These are phyloP conservation scores for Epizoanthus stellaris DNA, from an alignment of 92 coral and sea anemone species.

Conservation along the genomic window DNA sequence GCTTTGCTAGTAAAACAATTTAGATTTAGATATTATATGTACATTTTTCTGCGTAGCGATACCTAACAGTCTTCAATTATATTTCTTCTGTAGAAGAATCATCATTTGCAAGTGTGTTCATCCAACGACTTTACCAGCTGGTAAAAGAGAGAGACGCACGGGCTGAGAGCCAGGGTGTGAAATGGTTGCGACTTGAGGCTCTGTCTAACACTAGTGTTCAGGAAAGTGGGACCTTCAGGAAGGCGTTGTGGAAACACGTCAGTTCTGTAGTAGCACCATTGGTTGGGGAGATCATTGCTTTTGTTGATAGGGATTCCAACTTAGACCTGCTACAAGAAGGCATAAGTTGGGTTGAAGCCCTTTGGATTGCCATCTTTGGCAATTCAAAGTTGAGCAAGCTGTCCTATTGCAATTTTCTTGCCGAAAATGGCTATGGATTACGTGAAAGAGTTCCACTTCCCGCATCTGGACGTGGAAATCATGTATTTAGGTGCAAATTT, in stretches of 20 bases:
- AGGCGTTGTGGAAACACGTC: conserved; percentile 71
- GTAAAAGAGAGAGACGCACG: conserved; percentile 56
- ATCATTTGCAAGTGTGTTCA: conserved; percentile 55
- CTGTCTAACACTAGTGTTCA: conserved; percentile 50
- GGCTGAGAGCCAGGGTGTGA: conserved; percentile 32
- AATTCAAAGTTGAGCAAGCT: conserved; percentile 44
- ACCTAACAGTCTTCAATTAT: background rate
- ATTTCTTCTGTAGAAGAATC: conserved; percentile 16
- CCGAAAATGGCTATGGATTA: conserved; percentile 55
- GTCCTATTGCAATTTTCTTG: conserved; percentile 42
- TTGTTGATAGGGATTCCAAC: conserved; percentile 70
- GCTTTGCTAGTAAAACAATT: no score
- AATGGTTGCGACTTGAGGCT: conserved; percentile 73
- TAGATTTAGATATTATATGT: no score
- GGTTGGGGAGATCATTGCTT: conserved; percentile 73
- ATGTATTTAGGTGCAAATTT: conserved; percentile 60
- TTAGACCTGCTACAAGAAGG: conserved; percentile 47
- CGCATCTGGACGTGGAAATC: conserved; percentile 72
- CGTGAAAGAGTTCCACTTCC: conserved; percentile 70
- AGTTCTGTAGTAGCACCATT: conserved; percentile 70
- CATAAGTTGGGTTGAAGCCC: conserved; percentile 29
- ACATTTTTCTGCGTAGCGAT: background rate
- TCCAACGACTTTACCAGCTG: conserved; percentile 50
- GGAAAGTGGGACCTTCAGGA: conserved; percentile 80
- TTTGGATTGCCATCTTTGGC: conserved; percentile 52